Evolutionary conservation across 2,113 vertebrate species (phyloP).

Genomic region (Embiotoca jacksoni): DNA sequence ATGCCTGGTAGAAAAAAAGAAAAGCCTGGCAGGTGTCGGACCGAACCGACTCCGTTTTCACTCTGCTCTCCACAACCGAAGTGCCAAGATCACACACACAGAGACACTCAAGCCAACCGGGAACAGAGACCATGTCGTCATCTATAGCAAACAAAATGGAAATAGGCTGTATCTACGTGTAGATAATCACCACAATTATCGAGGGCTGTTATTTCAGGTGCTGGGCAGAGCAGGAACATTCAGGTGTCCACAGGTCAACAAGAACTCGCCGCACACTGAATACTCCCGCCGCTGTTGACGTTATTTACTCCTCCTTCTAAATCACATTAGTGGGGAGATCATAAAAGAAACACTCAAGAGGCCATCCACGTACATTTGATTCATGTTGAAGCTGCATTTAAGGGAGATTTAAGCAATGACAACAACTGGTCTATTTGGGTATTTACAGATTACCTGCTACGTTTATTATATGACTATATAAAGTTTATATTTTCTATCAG

Average conservation of each 20-base stretch:
- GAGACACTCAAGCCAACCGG: conserved; percentile 46
- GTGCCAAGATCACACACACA: conserved; percentile 79
- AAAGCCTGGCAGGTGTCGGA: conserved; percentile 5
- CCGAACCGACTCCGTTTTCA: conserved; percentile 46
- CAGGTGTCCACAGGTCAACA: conserved; percentile 41
- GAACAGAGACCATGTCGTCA: conserved; percentile 51
- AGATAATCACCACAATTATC: background rate
- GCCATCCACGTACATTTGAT: background rate
- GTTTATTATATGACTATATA: conserved; percentile 67
- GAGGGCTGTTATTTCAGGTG: conserved; percentile 53
- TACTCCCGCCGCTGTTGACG: background rate
- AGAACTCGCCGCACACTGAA: conserved; percentile 20
- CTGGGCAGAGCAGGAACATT: conserved; percentile 59
- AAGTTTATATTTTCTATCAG: conserved; percentile 80
- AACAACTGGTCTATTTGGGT: conserved; percentile 19
- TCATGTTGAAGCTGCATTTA: conserved; percentile 18
- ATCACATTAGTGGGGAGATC: background rate
- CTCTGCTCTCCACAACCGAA: conserved; percentile 75
- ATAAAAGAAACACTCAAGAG: background rate
- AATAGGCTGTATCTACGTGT: conserved; percentile 1
- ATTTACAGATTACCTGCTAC: conserved; percentile 38
- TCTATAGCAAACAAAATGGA: conserved; percentile 32
- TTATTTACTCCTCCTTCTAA: conserved; percentile 33
- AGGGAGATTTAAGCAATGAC: conserved; percentile 17
- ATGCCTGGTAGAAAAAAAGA: conserved; percentile 90